Evolutionary conservation across 2,888 invertebrate genomes (phyloP).

Genomic region (Andrena hattorfiana): DNA sequence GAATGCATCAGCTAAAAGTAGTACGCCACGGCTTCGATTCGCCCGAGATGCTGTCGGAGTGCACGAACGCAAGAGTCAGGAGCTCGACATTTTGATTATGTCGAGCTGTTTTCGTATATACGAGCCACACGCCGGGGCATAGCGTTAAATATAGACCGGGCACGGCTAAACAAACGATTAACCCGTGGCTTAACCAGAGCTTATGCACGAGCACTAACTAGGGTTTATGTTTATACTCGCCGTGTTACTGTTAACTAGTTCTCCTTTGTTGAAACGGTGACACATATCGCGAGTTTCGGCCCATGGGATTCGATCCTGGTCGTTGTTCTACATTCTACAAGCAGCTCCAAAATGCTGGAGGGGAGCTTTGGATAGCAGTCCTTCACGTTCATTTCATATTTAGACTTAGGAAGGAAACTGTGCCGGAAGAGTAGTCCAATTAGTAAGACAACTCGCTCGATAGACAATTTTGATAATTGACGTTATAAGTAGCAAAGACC

Average conservation of each 20-base stretch:
- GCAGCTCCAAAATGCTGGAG: slow-evolving; percentile 22
- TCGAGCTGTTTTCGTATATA: slow-evolving; percentile 71
- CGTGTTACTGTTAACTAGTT: slow-evolving; percentile 71
- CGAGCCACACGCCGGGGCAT: slow-evolving; percentile 69
- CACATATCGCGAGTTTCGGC: slow-evolving; percentile 53
- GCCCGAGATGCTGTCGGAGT: neutral
- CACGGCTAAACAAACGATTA: slow-evolving; percentile 79
- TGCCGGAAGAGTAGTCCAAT: neutral
- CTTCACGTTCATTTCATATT: slow-evolving; percentile 7
- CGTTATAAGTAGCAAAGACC: too few relatives aligned
- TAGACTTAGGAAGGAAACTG: neutral
- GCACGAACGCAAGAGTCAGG: slow-evolving; percentile 5
- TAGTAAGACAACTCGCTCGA: too few relatives aligned
- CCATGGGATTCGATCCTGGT: slow-evolving; percentile 31
- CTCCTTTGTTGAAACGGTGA: slow-evolving; percentile 60
- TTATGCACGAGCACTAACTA: slow-evolving; percentile 75
- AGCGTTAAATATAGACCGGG: slow-evolving; percentile 76
- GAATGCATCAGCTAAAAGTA: neutral
- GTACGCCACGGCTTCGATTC: neutral
- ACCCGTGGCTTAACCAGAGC: slow-evolving; percentile 77
- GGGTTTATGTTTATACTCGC: slow-evolving; percentile 74
- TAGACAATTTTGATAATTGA: too few relatives aligned
- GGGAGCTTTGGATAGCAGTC: neutral
- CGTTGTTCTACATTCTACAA: neutral
- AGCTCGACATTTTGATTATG: slow-evolving; percentile 71